Conservation (phyloP, 92 coral and sea anemone species). For the Bergia sp. region DNA sequence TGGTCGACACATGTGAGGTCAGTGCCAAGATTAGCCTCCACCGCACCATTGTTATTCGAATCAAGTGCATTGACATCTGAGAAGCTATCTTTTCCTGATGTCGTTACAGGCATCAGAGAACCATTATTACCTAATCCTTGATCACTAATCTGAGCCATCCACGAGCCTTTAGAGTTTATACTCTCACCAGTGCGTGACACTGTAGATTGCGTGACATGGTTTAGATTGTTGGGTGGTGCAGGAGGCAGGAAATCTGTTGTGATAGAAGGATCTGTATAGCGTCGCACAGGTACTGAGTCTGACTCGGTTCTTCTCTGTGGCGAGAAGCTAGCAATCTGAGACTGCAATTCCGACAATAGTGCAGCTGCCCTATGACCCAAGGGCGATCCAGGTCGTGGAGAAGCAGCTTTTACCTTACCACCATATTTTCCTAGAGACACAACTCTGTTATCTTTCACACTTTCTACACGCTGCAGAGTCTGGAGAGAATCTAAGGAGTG, state of each 20-base stretch:
- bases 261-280: background rate
- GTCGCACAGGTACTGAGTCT: background rate
- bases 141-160: background rate
- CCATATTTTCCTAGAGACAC: background rate
- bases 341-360: constrained; percentile 21
- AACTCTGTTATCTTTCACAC: background rate
- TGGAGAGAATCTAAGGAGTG: constrained; percentile 23
- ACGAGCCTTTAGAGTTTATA: background rate
- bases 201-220: background rate
- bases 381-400: constrained; percentile 33
- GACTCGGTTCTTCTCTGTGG: constrained; percentile 5
- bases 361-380: constrained; percentile 35
- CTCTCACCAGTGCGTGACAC: background rate
- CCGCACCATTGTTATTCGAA: constrained; percentile 14
- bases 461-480: background rate
- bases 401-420: background rate
- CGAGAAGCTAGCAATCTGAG: constrained; percentile 30
- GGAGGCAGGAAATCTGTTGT: background rate
- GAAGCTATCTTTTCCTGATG: background rate
- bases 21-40: background rate
- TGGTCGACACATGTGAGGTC: background rate
- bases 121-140: background rate
- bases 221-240: background rate
- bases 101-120: background rate
- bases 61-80: background rate